Conservation (phyloP, 2,888 invertebrate species). For the Chaitophorus viminalis region DNA sequence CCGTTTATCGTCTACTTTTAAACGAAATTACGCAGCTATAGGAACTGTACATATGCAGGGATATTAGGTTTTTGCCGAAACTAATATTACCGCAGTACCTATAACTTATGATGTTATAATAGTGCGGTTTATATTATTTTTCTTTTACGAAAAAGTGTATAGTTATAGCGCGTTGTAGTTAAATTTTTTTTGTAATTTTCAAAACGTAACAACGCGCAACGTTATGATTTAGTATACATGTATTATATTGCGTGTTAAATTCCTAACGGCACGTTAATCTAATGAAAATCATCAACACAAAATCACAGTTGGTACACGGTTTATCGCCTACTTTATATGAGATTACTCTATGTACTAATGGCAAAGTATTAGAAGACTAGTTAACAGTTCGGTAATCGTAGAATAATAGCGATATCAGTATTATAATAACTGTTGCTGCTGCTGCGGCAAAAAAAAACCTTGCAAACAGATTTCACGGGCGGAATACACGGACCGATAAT, state of each 20-base stretch:
- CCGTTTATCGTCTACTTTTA: neutral
- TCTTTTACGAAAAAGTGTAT: too few relatives aligned
- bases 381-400: too few relatives aligned
- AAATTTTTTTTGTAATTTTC: neutral
- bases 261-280: neutral
- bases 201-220: neutral
- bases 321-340: neutral
- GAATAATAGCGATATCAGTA: too few relatives aligned
- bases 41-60: too few relatives aligned
- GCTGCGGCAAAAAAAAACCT: neutral
- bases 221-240: neutral
- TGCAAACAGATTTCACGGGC: constrained; percentile 24
- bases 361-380: too few relatives aligned
- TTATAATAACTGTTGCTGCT: too few relatives aligned
- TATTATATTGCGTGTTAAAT: neutral
- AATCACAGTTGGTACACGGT: too few relatives aligned
- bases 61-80: neutral
- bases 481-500: constrained; percentile 35
- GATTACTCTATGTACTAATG: neutral
- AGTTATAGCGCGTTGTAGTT: neutral
- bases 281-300: neutral
- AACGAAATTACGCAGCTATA: neutral
- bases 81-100: neutral
- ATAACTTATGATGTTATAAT: neutral
- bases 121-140: neutral